These are phyloP conservation scores for Chamaea fasciata DNA, from an alignment of 2,113 vertebrate species.

Conservation along the genomic window DNA sequence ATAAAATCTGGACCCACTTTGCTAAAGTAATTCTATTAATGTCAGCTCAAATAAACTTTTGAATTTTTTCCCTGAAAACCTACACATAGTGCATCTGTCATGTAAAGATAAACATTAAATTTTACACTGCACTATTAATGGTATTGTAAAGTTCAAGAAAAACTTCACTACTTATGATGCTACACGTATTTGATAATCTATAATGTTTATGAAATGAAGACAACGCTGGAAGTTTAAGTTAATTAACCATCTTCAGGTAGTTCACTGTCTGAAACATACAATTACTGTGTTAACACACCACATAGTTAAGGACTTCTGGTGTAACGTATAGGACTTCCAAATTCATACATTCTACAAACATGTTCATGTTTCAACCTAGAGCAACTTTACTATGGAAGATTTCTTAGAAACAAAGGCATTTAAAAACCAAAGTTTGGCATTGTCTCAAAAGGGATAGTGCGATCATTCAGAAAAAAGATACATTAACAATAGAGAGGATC, in stretches of 20 bases:
- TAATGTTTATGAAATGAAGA: neutral
- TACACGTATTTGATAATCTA: neutral
- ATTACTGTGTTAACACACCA: neutral
- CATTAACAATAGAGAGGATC: neutral
- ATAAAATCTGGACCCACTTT: neutral
- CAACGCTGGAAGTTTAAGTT: neutral
- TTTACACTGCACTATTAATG: neutral
- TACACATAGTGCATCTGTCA: neutral
- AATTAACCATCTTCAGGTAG: neutral
- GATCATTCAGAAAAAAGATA: neutral
- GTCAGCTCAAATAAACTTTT: neutral
- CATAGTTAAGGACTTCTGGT: neutral
- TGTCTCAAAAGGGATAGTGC: neutral
- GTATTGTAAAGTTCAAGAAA: neutral
- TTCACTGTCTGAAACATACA: neutral
- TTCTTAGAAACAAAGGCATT: conserved; percentile 10
- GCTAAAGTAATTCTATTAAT: neutral
- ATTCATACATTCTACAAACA: neutral
- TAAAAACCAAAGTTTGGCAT: neutral
- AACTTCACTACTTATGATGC: neutral
- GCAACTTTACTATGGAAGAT: neutral
- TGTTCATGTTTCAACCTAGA: neutral
- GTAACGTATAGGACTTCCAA: neutral
- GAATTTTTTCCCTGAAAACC: neutral
- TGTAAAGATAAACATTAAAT: neutral